phyloP scores from a whole-genome alignment of 1,140 invertebrate species.

The Hirudo medicinalis region DNA sequence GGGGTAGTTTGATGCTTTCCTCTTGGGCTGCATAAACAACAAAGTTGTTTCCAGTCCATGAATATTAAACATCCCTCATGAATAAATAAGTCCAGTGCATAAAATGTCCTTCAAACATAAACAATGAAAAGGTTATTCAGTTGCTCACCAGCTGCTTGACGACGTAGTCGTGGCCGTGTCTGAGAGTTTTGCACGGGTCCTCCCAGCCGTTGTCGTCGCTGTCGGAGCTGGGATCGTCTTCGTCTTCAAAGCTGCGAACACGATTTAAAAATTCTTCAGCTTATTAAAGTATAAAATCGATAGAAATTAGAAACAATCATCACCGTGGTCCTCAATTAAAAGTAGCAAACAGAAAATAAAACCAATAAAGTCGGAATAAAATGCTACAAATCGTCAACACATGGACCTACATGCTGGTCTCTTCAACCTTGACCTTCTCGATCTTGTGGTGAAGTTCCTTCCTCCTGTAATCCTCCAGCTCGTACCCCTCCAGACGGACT shows the following conservation, averaged over 20 bases:
- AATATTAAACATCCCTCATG: neutral
- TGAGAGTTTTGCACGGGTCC: too few species aligned
- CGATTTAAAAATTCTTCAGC: too few species aligned
- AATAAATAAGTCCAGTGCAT: neutral
- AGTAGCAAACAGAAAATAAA: too few species aligned
- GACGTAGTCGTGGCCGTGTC: too few species aligned
- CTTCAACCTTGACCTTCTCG: constrained; percentile 1
- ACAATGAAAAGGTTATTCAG: too few species aligned
- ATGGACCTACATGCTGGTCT: neutral
- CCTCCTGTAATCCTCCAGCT: constrained; percentile 75
- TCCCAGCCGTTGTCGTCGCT: too few species aligned
- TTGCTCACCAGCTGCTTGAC: too few species aligned
- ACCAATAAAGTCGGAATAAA: too few species aligned
- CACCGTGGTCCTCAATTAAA: too few species aligned
- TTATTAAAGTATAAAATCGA: neutral
- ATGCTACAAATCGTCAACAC: neutral
- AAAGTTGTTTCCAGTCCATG: constrained; percentile 35
- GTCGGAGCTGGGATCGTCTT: too few species aligned
- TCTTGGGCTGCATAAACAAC: constrained; percentile 32
- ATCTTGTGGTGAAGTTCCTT: constrained; percentile 33
- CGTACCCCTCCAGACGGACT: constrained; percentile 69
- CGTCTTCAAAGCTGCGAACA: too few species aligned
- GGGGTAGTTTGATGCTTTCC: constrained; percentile 52
- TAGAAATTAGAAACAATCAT: neutral
- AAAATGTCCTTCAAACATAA: neutral